Evolutionary conservation across 2,888 invertebrate species (phyloP), one percentile per base, ranked within the genome.

Genomic region (Sinopyrophorus schimmeli): DNA sequence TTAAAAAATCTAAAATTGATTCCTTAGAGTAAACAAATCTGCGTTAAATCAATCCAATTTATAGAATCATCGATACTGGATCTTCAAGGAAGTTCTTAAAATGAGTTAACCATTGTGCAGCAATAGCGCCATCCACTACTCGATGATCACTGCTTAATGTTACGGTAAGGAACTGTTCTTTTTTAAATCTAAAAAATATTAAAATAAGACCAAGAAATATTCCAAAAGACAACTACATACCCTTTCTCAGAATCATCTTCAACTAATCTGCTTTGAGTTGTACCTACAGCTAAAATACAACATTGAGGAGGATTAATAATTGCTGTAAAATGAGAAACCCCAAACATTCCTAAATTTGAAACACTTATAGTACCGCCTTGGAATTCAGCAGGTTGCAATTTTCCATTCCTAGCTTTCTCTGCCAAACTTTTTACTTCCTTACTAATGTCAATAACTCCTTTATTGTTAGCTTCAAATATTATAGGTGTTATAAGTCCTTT

Each of bases 111-210:
- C 96, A 99, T 70, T 88, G 84, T 1, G 99, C 99, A 41, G 96
- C 99, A 3, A 99, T 89, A 59, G 98, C 98, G 34, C 99, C 99
- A 74, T 99, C 98, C 4, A 99, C 91, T 14, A 95, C 93, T 64
- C 99, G 81, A 74, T 99, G 99, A 76, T 99, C 99, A 65, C 93
- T 93, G 60, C 97, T 96, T 53, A 98, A 80, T 10, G 98, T 98
- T 49, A 96, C 95, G 26, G 84, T 83, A 77, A 98, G 83, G 68
- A 87, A 83, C 60, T 87, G 84, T 1, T 86, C 83, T 61, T 80
- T 77, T 59, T 80, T 81, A 74, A 84, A 90, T 62, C 91, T 91
- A n/a, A n/a, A n/a, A n/a, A n/a, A n/a, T n/a, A n/a, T 9, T 2
- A 37, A 12, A 37, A 21, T 6, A 15, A n/a, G n/a, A n/a, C n/a